Evolutionary conservation across 2,888 invertebrate genomes (phyloP).

Genomic region (Ariolimax columbianus): DNA sequence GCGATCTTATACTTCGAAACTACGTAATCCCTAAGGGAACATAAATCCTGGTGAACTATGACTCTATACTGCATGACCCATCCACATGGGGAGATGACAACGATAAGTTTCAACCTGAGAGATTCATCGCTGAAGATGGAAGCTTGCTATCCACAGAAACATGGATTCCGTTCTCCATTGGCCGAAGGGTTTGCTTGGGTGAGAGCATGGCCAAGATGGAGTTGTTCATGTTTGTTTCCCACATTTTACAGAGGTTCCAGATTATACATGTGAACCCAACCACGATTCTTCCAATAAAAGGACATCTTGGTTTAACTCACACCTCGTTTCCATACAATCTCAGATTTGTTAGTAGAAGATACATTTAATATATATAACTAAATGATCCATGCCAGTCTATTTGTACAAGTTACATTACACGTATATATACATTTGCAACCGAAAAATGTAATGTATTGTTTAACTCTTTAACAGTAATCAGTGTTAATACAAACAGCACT

Average conservation of each 20-base stretch:
- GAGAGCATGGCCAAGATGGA: conserved; percentile 34
- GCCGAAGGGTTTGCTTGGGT: conserved; percentile 29
- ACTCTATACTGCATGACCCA: conserved; percentile 54
- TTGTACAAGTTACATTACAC: too few relatives aligned
- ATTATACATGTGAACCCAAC: conserved; percentile 1
- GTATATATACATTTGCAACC: too few relatives aligned
- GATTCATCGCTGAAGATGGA: conserved; percentile 53
- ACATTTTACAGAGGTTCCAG: conserved; percentile 30
- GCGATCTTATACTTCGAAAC: conserved; percentile 62
- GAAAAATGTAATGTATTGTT: too few relatives aligned
- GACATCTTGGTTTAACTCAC: conserved; percentile 19
- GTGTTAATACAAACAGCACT: too few relatives aligned
- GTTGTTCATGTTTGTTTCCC: conserved; percentile 13
- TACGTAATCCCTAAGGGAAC: conserved; percentile 64
- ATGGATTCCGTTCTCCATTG: conserved; percentile 47
- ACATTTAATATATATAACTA: too few relatives aligned
- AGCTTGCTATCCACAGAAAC: neutral
- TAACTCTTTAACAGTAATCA: too few relatives aligned
- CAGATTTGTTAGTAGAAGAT: neutral
- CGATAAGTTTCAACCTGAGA: conserved; percentile 57
- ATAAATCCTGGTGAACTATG: conserved; percentile 54
- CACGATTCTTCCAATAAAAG: conserved; percentile 5
- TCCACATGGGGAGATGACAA: conserved; percentile 54
- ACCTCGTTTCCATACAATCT: conserved; percentile 1
- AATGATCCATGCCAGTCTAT: too few relatives aligned